phyloP scores from a whole-genome alignment of 2,113 vertebrate genomes.

The Prolemur simus region DNA sequence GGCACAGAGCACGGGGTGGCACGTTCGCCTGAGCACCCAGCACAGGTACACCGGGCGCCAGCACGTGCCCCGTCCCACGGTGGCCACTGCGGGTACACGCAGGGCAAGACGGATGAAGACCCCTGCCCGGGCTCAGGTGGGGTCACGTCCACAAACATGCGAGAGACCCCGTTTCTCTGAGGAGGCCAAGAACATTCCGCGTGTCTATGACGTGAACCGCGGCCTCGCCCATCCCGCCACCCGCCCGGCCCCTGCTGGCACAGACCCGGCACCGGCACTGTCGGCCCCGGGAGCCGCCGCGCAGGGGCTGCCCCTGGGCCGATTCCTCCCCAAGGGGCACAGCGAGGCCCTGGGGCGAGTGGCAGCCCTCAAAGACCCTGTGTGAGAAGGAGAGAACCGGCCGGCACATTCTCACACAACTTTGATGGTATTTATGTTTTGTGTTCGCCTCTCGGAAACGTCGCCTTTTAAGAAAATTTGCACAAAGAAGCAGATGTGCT shows the following conservation, averaged over 20 bases:
- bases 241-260: too few species aligned
- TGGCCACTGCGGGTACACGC: rapidly evolving
- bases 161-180: background rate
- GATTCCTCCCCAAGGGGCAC: background rate
- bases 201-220: background rate
- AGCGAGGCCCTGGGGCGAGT: background rate
- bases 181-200: background rate
- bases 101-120: rapidly evolving
- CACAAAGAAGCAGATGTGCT: too few species aligned
- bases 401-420: too few species aligned
- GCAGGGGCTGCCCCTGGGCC: too few species aligned
- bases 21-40: rapidly evolving
- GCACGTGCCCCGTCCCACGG: rapidly evolving
- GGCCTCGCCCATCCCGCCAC: too few species aligned
- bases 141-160: background rate
- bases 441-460: too few species aligned
- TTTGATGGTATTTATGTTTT: too few species aligned
- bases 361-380: background rate
- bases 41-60: background rate
- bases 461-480: too few species aligned
- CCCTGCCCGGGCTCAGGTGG: too few species aligned
- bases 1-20: background rate
- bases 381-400: background rate
- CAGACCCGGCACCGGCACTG: too few species aligned
- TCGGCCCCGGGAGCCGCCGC: too few species aligned